Evolutionary conservation across 1,140 invertebrate species (phyloP), one percentile per base, ranked within the genome.

Genomic region (Lanistes nyassanus): DNA sequence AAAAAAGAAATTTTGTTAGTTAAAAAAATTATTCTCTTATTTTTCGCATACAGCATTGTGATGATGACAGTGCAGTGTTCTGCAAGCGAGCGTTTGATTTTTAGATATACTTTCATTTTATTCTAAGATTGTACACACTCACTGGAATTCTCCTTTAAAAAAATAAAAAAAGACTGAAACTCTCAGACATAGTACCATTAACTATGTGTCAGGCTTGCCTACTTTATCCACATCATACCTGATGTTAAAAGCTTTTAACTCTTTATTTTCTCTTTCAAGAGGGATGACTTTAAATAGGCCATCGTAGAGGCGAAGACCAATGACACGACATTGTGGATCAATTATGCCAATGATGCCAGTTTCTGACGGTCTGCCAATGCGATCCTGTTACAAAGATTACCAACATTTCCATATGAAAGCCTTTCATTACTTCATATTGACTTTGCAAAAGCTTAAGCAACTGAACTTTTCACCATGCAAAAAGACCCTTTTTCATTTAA

Each of bases 331-430:
- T 89, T 96, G 94, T 39, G 97, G 97, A 92, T 99, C 98, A 78
- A 99, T 97, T 0, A 98, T 95, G 6, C 95, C 96, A 80, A 98
- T 94, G 65, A 98, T 97, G 42, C 97, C 97, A 74, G 95, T 98
- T 87, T 98, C 97, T 3, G 96, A 84, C 92, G 92, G 88, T 36
- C 90, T 86, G 6, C 89, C 88, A 80, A 91, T 90, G 60, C 87
- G 78, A 89, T 99, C 97, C 6, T 90, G 74, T 23, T 81, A 77
- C 2, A 64, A 42, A 80, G 37, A 75, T 29, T 36, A 62, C 5
- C 9, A 53, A 75, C 26, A 64, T 34, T n/a, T n/a, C n/a, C n/a
- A n/a, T n/a, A n/a, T n/a, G n/a, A 58, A 58, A 23, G 31, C 31
- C 31, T 58, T 23, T 58, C 5, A 58, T n/a, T 13, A 58, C 53